A percentile compares a stretch with the other conserved stretches of the same genome.
Evolutionary conservation across 2,797 vertebrate species (phyloP).

Genomic region (Podarcis lilfordi): DNA sequence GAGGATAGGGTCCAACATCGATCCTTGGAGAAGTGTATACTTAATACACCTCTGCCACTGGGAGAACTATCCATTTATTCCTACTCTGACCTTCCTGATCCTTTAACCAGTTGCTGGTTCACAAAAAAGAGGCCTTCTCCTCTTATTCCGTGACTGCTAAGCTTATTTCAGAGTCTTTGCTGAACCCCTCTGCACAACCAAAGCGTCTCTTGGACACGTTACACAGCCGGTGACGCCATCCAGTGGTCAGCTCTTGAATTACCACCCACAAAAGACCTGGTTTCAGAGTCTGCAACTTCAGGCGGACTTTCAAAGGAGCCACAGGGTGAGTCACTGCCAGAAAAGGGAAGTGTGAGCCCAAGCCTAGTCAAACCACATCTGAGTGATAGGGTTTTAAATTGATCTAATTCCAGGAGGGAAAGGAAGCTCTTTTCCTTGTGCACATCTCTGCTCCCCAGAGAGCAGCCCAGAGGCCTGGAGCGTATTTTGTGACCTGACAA

Average conservation of each 20-base stretch:
- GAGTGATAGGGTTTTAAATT: background rate
- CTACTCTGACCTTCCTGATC: too few species aligned
- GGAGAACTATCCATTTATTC: too few species aligned
- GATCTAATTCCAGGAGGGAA: background rate
- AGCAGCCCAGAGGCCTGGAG: background rate
- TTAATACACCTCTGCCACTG: too few species aligned
- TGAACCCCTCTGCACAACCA: background rate
- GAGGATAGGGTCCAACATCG: too few species aligned
- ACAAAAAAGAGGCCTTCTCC: too few species aligned
- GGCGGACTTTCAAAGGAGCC: background rate
- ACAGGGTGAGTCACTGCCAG: background rate
- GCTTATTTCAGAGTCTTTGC: too few species aligned
- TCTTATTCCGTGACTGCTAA: too few species aligned
- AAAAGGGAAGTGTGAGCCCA: background rate
- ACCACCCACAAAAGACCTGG: fast-evolving
- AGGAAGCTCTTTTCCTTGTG: background rate
- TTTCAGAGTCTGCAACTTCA: background rate
- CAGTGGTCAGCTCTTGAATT: background rate
- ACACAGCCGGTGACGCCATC: background rate
- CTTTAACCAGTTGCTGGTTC: too few species aligned
- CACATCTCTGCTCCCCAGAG: background rate
- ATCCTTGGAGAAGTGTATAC: too few species aligned
- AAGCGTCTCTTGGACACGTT: background rate
- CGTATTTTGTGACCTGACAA: background rate
- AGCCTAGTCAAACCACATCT: background rate